Base-by-base conservation (phyloP, 1,140 invertebrate species). In the Arion vulgaris region DNA sequence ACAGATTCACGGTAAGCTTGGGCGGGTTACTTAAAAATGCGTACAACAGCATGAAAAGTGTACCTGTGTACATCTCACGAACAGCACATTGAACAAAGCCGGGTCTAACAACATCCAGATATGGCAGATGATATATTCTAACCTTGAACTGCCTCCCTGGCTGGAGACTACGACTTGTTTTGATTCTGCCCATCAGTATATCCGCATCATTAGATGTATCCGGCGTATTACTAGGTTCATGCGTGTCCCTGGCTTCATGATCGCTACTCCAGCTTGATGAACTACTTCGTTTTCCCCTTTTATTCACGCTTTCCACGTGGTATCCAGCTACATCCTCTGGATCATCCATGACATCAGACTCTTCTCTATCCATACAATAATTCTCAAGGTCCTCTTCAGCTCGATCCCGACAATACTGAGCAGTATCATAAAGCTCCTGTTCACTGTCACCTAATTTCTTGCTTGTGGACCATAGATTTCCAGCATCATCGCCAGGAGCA, bases 331-430 rank as follows among this genome's bases (percentile, higher is more conserved):
- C 26, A 9, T 39, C n/a, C 4, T 78, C 53, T 26, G 45, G 49
- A 17, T 66, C 76, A 1, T 38, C 76, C 51, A 78, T 66, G 17
- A 66, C 28, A 34, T 78, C 76, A 36, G 76, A 78, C 41, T 80
- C 78, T 32, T 80, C 78, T 28, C 78, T 69, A 39, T 71, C 78
- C 62, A 80, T 13, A 57, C 77, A 79, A 45, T 79, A 79, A 9
- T 79, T 23, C 28, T 79, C 77, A 13, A 79, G 38, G 28, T 79
- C 77, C 38, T 79, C 77, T 36, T 79, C 77, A 26, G 53, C 34
- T 1, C 62, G 38, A 45, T 79, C 77, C 17, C 34, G 32, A 11
- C 57, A 5, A 57, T 15, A 57, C 9, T 57, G 5, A n/a, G 9
- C 53, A 57, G 4, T 57, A 19, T 57, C 53, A 2, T 4, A 4